Base-by-base conservation (phyloP, 2,113 vertebrate species). In the Rhagologus leucostigma region DNA sequence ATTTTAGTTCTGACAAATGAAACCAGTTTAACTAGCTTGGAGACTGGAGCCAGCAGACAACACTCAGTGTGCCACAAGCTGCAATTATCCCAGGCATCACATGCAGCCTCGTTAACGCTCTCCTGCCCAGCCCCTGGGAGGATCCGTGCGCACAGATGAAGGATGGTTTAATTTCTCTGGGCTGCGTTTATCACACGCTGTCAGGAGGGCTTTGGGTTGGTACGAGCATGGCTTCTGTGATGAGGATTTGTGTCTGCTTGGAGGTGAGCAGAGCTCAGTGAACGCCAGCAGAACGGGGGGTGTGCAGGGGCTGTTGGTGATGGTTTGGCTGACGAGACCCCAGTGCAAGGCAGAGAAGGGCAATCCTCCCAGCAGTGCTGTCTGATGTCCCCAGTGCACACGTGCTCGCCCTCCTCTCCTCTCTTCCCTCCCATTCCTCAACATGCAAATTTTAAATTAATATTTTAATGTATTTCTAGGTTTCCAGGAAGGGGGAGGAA, bases 1-100 rank as follows among this genome's bases (percentile, higher is more conserved):
- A 96, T 96, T 96, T 96, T 83, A 90, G 81, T 93, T 42, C 84
- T 91, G 87, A 93, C 75, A 92, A 83, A 77, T 30, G 87, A 62
- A 88, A 80, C 39, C 55, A 8, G 69, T 67, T 87, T 74, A 92
- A 64, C 63, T 47, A 60, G 88, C 82, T 59, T 50, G 19, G 87
- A 70, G 67, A 44, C 41, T 30, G 37, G 67, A 74, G 88, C 42
- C 85, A 64, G 77, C 77, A 82, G 91, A 49, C 68, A 52, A 6
- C 57, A 50, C 9, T 4, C 26, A 1, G 63, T 0, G 47, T 85
- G 92, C 78, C 53, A 41, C n/a, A 6, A 44, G 81, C 82, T 59
- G 89, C 69, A 52, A 16, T 41, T 70, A 60, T 6, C 70, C 32
- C 4, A 44, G 30, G 57, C 86, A 16, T 9, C 83, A 7, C 3